These are phyloP conservation scores for Acromyrmex echinatior DNA, from an alignment of 1,140 invertebrate genomes.

Conservation along the genomic window DNA sequence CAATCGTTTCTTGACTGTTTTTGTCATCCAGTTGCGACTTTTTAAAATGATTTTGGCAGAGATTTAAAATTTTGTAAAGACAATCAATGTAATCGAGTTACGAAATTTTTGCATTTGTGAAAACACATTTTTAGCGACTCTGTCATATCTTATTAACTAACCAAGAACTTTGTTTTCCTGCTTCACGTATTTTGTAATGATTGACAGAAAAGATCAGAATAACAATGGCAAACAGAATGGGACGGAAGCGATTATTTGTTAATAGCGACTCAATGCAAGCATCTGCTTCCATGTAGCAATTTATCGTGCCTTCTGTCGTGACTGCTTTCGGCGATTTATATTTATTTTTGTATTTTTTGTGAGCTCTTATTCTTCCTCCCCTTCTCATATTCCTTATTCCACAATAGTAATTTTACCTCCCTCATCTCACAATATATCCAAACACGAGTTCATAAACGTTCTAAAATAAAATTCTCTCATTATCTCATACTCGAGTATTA, in stretches of 20 bases:
- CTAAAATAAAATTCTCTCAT: slow-evolving; percentile 74
- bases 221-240: not conserved
- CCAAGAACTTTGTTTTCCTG: not conserved
- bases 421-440: slow-evolving; percentile 39
- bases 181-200: slow-evolving; percentile 29
- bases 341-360: slow-evolving; percentile 84
- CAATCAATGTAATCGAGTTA: not conserved
- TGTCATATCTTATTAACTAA: not conserved
- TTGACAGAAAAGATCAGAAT: slow-evolving; percentile 33
- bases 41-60: not conserved
- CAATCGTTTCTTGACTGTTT: not conserved
- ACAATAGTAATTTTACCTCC: not conserved
- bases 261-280: slow-evolving; percentile 52
- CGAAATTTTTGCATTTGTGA: not conserved
- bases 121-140: not conserved
- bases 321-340: slow-evolving; percentile 83
- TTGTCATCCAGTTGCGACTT: not conserved
- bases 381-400: not conserved
- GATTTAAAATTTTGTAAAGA: not conserved
- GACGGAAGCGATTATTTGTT: slow-evolving; percentile 54
- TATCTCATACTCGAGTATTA: slow-evolving; percentile 79
- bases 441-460: slow-evolving; percentile 58
- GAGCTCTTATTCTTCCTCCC: slow-evolving; percentile 1
- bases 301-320: slow-evolving; percentile 85
- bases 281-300: slow-evolving; percentile 82